Conservation (phyloP, 2,113 vertebrate species). For the Percopsis transmontana region DNA sequence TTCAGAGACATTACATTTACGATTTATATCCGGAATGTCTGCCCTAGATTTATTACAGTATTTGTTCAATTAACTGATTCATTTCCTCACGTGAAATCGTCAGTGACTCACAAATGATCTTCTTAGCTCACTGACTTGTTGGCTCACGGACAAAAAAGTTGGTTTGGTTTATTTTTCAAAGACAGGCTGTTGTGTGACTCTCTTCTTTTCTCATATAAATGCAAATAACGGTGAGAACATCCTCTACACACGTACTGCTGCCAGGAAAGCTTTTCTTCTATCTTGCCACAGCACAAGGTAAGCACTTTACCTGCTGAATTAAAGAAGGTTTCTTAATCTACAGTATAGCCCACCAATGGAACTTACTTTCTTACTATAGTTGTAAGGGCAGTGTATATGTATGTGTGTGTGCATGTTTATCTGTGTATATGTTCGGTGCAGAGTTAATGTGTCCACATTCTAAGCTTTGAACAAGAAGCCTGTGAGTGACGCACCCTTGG, state of each 20-base stretch:
- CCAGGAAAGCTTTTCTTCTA: conserved; percentile 65
- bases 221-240: conserved; percentile 74
- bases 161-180: too few species aligned
- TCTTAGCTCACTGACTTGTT: conserved; percentile 4
- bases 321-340: conserved; percentile 42
- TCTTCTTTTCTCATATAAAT: conserved; percentile 81
- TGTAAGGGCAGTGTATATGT: conserved; percentile 14
- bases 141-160: not conserved
- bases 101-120: too few species aligned
- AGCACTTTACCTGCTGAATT: conserved; percentile 58
- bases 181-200: conserved; percentile 55
- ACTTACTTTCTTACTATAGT: conserved; percentile 18
- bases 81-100: not conserved
- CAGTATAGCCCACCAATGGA: conserved; percentile 12
- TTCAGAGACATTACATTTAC: too few species aligned
- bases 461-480: conserved; percentile 1
- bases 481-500: conserved; percentile 21
- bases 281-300: conserved; percentile 64
- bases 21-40: too few species aligned
- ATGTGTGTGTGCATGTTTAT: conserved; percentile 20
- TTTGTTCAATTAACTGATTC: not conserved
- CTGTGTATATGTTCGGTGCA: conserved; percentile 3
- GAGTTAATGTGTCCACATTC: conserved; percentile 21
- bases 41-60: too few species aligned
- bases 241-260: conserved; percentile 43